Percentiles rank a stretch among this genome's conserved stretches.
Conservation (phyloP, 2,113 vertebrate genomes). For the Ifrita kowaldi region DNA sequence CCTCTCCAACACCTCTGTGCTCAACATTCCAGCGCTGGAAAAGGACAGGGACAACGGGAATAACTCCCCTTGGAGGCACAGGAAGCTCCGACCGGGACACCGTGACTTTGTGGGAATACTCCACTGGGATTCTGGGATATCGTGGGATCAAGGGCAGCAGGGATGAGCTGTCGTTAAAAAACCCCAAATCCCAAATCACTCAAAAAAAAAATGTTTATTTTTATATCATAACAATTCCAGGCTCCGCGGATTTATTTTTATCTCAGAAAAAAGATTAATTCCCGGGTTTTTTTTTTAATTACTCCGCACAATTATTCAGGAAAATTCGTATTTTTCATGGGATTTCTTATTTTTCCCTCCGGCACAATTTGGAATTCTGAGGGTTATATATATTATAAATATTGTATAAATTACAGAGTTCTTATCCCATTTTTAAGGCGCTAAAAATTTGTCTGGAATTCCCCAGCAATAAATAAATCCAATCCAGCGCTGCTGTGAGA, state of each 20-base stretch:
- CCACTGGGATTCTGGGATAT: neutral
- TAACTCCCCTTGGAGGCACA: neutral
- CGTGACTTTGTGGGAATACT: neutral
- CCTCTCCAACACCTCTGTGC: neutral
- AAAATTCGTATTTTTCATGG: neutral
- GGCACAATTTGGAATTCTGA: neutral
- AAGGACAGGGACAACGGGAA: neutral
- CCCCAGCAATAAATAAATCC: neutral
- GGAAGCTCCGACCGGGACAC: neutral
- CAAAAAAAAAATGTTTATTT: neutral
- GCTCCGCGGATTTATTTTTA: neutral
- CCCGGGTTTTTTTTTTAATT: neutral
- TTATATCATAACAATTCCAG: neutral
- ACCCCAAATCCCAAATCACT: rapidly evolving
- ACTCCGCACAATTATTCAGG: neutral
- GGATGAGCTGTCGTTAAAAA: neutral
- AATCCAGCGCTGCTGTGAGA: rapidly evolving
- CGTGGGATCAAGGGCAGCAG: neutral
- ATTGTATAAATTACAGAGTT: rapidly evolving
- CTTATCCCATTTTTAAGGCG: neutral
- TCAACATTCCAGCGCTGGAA: neutral
- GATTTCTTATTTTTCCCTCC: neutral
- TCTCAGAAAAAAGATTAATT: neutral
- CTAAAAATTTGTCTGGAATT: neutral
- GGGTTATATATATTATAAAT: rapidly evolving